Conservation (phyloP, 2,797 vertebrate species). For the Enteromius unitaeniatus region DNA sequence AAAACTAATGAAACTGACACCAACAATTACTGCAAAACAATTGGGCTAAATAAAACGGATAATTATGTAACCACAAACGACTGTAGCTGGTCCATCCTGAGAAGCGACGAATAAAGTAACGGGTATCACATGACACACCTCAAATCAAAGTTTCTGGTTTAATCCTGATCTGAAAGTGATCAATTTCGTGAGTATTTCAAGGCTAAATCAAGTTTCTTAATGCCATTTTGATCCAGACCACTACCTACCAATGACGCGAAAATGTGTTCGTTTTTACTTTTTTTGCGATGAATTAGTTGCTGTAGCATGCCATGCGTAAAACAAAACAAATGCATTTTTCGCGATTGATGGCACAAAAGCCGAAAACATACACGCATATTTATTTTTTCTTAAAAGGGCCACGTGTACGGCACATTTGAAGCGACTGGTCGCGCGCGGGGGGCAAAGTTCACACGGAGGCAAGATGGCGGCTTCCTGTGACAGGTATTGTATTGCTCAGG, state of each 20-base stretch:
- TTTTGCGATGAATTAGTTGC: background rate
- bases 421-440: background rate
- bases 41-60: background rate
- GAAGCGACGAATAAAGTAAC: background rate
- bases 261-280: too few species aligned
- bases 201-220: background rate
- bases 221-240: background rate
- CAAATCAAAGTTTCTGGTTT: background rate
- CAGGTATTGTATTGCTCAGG: constrained; percentile 49
- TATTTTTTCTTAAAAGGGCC: background rate
- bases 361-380: background rate
- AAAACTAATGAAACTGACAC: background rate
- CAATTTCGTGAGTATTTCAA: too few species aligned
- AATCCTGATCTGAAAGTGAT: background rate
- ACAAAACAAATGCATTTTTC: background rate
- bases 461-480: constrained; percentile 56
- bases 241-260: background rate
- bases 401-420: background rate
- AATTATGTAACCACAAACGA: background rate
- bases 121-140: background rate
- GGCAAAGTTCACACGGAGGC: constrained; percentile 46
- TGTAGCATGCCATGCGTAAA: background rate
- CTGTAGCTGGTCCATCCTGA: background rate
- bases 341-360: too few species aligned
- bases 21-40: background rate